phyloP scores from a whole-genome alignment of 2,797 vertebrate species.

The Poliocrania exsul region DNA sequence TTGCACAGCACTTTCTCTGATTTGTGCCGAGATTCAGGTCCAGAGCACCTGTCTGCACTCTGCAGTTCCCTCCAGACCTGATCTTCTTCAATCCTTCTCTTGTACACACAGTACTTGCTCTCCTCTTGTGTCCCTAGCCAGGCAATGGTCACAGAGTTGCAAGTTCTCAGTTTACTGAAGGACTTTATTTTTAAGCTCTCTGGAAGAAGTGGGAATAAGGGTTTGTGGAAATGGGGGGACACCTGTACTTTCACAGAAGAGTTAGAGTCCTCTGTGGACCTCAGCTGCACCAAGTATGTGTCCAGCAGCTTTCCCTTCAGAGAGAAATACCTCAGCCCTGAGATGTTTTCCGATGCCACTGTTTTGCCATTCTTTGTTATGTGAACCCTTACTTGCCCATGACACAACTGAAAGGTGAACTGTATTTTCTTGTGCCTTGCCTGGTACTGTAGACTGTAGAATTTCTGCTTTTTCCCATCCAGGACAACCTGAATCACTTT shows the following conservation, averaged over 20 bases:
- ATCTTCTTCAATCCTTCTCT: slow-evolving; percentile 73
- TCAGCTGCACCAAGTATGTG: slow-evolving; percentile 83
- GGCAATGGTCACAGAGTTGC: slow-evolving; percentile 87
- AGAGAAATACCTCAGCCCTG: slow-evolving; percentile 83
- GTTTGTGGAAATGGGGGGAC: slow-evolving; percentile 84
- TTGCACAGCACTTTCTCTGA: slow-evolving; percentile 90
- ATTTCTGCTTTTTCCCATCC: slow-evolving; percentile 66
- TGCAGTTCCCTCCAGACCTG: slow-evolving; percentile 64
- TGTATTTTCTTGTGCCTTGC: slow-evolving; percentile 85
- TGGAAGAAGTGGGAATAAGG: slow-evolving; percentile 84
- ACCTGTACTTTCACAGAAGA: slow-evolving; percentile 86
- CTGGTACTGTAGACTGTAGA: slow-evolving; percentile 82
- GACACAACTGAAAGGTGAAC: slow-evolving; percentile 86
- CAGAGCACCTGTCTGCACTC: slow-evolving; percentile 80
- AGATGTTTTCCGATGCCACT: slow-evolving; percentile 78
- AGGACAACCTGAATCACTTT: slow-evolving; percentile 84
- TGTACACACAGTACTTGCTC: slow-evolving; percentile 90
- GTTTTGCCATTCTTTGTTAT: slow-evolving; percentile 80
- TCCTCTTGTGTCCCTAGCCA: slow-evolving; percentile 92
- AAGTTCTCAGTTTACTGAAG: slow-evolving; percentile 88
- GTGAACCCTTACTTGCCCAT: slow-evolving; percentile 77
- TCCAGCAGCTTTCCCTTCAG: slow-evolving; percentile 82
- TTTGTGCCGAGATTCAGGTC: slow-evolving; percentile 84
- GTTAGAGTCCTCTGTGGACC: slow-evolving; percentile 64
- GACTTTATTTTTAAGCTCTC: slow-evolving; percentile 89